Conservation (phyloP, 2,797 vertebrate species). For the Petrocephalus sullivani region DNA sequence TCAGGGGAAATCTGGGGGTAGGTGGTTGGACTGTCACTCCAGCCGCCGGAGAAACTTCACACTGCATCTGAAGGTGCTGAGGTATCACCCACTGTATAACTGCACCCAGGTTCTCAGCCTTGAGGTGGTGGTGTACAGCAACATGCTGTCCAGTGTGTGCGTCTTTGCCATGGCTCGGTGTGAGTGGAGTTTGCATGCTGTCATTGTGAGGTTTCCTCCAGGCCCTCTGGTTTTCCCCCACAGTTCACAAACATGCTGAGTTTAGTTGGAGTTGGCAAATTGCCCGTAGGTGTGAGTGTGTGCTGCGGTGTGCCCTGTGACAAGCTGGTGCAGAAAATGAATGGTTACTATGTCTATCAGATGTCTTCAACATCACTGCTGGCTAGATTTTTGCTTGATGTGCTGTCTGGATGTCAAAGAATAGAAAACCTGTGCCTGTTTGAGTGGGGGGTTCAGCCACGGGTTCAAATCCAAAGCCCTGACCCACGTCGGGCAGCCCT, state of each 20-base stretch:
- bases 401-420: background rate
- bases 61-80: too few relatives aligned
- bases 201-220: background rate
- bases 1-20: too few relatives aligned
- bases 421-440: background rate
- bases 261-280: background rate
- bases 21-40: too few relatives aligned
- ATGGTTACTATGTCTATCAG: background rate
- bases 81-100: too few relatives aligned
- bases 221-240: background rate
- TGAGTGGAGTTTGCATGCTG: background rate
- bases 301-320: background rate
- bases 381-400: background rate
- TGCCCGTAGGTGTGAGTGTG: background rate
- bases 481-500: background rate
- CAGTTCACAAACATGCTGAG: background rate
- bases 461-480: background rate
- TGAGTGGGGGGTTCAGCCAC: background rate
- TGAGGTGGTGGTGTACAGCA: too few relatives aligned
- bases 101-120: too few relatives aligned
- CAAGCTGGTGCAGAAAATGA: background rate
- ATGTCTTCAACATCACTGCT: background rate
- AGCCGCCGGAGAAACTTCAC: too few relatives aligned
- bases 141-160: background rate
- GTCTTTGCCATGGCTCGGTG: background rate